Conservation (phyloP, 2,888 invertebrate species). For the Latrodectus elegans region DNA sequence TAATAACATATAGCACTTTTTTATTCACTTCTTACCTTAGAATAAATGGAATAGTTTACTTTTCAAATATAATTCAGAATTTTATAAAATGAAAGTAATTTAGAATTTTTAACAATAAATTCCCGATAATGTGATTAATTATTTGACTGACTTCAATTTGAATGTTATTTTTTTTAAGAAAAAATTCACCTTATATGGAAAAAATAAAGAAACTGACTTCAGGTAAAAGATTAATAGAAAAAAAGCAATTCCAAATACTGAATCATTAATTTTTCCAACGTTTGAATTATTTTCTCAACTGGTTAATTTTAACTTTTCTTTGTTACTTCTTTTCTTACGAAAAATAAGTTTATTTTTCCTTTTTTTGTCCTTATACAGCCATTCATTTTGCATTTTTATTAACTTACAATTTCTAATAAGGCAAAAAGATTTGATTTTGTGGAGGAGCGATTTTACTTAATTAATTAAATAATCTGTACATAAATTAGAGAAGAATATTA, state of each 20-base stretch:
- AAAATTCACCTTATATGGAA: neutral
- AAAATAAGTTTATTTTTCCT: constrained; percentile 35
- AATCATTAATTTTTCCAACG: constrained; percentile 48
- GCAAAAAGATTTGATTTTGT: neutral
- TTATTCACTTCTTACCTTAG: too few species aligned
- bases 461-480: neutral
- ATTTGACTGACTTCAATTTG: neutral
- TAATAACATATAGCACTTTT: too few species aligned
- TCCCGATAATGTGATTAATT: neutral
- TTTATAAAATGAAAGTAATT: too few species aligned
- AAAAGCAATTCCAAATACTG: constrained; percentile 33
- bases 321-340: constrained; percentile 4
- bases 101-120: too few species aligned
- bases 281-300: constrained; percentile 45
- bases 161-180: neutral
- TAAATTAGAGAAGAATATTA: too few species aligned
- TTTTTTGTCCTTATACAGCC: constrained; percentile 18
- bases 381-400: constrained; percentile 7
- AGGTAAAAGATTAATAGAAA: neutral
- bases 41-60: too few species aligned
- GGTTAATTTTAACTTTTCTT: constrained; percentile 42
- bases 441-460: neutral
- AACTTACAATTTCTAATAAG: neutral
- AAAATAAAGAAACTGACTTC: neutral
- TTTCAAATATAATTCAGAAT: too few species aligned